phyloP scores from a whole-genome alignment of 2,888 invertebrate genomes.

The Aleiodes leptofemur region DNA sequence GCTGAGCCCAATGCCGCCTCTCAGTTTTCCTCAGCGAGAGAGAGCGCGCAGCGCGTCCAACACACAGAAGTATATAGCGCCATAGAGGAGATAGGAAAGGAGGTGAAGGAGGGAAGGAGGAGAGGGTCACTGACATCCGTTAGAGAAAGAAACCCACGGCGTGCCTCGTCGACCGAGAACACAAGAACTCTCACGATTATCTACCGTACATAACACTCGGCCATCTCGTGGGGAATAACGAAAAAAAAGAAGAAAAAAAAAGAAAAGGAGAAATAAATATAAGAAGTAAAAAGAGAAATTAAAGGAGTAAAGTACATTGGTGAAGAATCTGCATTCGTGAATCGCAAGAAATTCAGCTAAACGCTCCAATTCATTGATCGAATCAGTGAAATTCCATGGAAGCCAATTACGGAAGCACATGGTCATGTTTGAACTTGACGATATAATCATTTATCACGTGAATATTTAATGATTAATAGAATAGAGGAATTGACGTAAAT shows the following conservation, averaged over 20 bases:
- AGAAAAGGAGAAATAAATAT: background rate
- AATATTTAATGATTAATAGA: too few species aligned
- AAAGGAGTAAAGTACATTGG: background rate
- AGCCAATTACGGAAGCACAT: too few species aligned
- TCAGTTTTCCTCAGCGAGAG: constrained; percentile 33
- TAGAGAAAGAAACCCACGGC: constrained; percentile 41
- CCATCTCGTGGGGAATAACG: constrained; percentile 18
- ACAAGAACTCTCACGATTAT: constrained; percentile 48
- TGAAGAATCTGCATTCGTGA: constrained; percentile 31
- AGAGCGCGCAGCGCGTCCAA: background rate
- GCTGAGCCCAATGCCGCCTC: constrained; percentile 32
- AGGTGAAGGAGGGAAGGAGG: constrained; percentile 30
- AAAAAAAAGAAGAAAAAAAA: background rate
- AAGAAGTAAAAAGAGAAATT: constrained; percentile 4
- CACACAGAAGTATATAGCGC: constrained; percentile 26
- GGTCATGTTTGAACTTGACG: too few species aligned
- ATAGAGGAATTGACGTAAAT: background rate
- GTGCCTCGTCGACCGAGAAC: constrained; percentile 43
- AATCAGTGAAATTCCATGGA: constrained; percentile 2
- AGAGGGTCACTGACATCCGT: constrained; percentile 61
- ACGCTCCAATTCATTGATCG: too few species aligned
- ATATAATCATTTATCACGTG: too few species aligned
- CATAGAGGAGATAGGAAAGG: constrained; percentile 33
- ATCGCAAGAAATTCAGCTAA: constrained; percentile 8
- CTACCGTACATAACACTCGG: constrained; percentile 34